phyloP scores from a whole-genome alignment of 2,113 vertebrate species.

The Typhlomys cinereus region DNA sequence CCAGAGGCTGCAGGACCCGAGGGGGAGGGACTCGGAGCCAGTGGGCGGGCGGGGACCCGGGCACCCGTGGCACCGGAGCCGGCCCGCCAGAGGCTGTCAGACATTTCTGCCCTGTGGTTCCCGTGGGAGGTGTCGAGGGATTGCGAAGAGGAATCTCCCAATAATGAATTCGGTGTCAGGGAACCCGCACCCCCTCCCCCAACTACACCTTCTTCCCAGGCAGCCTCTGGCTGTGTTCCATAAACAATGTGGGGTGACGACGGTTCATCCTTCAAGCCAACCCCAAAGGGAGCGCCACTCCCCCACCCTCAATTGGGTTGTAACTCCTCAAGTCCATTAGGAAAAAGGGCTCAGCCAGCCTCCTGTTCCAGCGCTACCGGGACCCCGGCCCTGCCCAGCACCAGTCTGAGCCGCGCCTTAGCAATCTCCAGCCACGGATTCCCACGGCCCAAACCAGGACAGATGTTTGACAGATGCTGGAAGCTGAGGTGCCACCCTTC shows the following conservation, averaged over 20 bases:
- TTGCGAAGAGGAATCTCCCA: constrained; percentile 75
- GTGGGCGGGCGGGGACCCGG: constrained; percentile 53
- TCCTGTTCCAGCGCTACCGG: background rate
- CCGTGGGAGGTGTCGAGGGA: constrained; percentile 75
- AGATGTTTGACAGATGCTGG: background rate
- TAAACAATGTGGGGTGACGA: constrained; percentile 1
- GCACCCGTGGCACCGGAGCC: constrained; percentile 18
- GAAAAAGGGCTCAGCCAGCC: background rate
- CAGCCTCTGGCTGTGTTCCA: background rate
- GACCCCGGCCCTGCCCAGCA: background rate
- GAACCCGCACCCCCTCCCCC: constrained; percentile 56
- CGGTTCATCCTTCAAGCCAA: background rate
- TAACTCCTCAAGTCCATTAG: background rate
- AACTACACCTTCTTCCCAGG: constrained; percentile 21
- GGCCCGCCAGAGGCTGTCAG: constrained; percentile 70
- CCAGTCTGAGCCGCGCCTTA: background rate
- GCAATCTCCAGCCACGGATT: background rate
- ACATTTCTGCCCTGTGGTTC: constrained; percentile 70
- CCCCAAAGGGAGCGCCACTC: background rate
- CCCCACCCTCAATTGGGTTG: background rate
- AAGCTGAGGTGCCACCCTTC: background rate
- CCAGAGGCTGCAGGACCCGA: constrained; percentile 61
- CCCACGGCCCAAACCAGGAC: background rate
- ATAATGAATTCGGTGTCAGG: constrained; percentile 80
- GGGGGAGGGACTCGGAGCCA: constrained; percentile 39